Evolutionary conservation across 2,797 vertebrate species (phyloP).

Genomic region (Falco columbarius): DNA sequence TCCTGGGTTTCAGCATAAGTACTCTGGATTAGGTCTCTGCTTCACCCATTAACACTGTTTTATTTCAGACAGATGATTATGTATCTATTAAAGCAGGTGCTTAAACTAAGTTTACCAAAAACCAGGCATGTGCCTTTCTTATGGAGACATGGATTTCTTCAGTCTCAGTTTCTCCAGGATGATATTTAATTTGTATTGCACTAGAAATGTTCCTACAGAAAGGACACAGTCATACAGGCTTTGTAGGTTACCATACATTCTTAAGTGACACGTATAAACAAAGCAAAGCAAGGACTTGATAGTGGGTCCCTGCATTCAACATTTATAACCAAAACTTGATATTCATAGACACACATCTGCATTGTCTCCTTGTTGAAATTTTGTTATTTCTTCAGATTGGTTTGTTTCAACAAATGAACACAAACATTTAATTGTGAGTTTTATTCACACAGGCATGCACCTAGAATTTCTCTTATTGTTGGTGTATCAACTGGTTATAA

Average conservation of each 20-base stretch:
- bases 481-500: not conserved
- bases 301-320: not conserved
- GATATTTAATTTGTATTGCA: not conserved
- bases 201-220: not conserved
- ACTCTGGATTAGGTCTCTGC: not conserved
- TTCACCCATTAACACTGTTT: not conserved
- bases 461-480: not conserved
- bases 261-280: not conserved
- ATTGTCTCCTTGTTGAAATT: not conserved
- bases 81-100: not conserved
- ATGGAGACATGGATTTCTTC: not conserved
- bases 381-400: not conserved
- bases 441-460: not conserved
- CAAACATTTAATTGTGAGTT: not conserved
- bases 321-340: not conserved
- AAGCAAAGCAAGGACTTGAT: not conserved
- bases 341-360: not conserved
- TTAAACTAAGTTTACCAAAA: not conserved
- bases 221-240: not conserved
- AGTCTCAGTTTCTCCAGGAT: not conserved
- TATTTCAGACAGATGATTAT: not conserved
- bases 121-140: not conserved
- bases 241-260: not conserved
- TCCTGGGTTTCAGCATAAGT: not conserved
- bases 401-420: not conserved